These are phyloP conservation scores for Halocynthia aurantium DNA, from an alignment of 23 tunicate species.

Conservation along the genomic window DNA sequence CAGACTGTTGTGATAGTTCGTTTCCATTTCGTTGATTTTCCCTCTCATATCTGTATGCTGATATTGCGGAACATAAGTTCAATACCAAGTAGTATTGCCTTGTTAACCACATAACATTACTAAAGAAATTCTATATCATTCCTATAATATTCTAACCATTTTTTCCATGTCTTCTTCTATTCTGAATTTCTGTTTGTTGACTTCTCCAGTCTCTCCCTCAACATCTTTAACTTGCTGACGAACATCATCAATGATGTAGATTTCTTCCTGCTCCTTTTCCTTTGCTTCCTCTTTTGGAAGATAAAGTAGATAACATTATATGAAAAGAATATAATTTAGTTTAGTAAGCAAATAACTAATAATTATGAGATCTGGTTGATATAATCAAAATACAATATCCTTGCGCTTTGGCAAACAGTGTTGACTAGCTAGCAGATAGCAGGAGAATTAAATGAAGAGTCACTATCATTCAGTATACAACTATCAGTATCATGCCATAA, in stretches of 20 bases:
- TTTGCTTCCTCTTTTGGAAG: constrained; percentile 47
- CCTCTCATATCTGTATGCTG: constrained; percentile 44
- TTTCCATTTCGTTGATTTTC: constrained; percentile 36
- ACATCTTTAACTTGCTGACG: constrained; percentile 52
- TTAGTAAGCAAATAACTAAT: too few relatives aligned
- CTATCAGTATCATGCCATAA: too few relatives aligned
- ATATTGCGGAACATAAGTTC: not conserved
- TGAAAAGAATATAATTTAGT: not conserved
- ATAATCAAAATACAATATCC: too few relatives aligned
- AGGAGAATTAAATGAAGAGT: too few relatives aligned
- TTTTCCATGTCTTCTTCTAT: constrained; percentile 52
- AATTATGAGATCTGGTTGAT: too few relatives aligned
- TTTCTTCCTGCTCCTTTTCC: constrained; percentile 68
- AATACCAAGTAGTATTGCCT: not conserved
- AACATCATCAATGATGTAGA: constrained; percentile 48
- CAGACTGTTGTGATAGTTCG: constrained; percentile 43
- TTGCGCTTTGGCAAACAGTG: too few relatives aligned
- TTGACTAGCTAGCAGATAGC: too few relatives aligned
- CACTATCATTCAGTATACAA: too few relatives aligned
- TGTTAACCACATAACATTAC: not conserved
- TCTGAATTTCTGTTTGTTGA: constrained; percentile 45
- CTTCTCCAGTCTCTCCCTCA: constrained; percentile 70
- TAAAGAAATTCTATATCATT: too few relatives aligned
- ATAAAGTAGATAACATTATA: not conserved
- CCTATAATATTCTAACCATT: constrained; percentile 31